Percentiles rank a stretch among this genome's conserved stretches.
Evolutionary conservation across 1,140 invertebrate genomes (phyloP).

Genomic region (Lordiphosa mommai): DNA sequence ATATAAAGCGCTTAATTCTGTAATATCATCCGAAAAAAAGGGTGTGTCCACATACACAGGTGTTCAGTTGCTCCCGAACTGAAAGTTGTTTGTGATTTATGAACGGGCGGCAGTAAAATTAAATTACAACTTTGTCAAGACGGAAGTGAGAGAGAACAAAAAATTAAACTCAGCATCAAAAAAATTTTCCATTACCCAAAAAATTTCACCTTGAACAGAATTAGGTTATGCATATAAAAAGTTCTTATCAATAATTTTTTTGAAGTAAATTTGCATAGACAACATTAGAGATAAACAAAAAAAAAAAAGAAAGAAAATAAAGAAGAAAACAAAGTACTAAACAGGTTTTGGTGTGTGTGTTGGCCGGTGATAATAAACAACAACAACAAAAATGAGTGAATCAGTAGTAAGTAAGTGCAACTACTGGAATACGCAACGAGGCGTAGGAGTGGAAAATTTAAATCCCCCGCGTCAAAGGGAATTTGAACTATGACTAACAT

Average conservation of each 20-base stretch:
- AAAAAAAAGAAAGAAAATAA: slow-evolving; percentile 10
- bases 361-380: background rate
- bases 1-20: background rate
- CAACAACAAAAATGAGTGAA: background rate
- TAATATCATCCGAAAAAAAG: background rate
- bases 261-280: background rate
- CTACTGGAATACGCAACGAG: too few species aligned
- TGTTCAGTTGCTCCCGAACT: slow-evolving; percentile 3
- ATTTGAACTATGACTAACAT: too few species aligned
- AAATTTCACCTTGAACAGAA: too few species aligned
- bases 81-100: slow-evolving; percentile 12
- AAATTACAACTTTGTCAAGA: slow-evolving; percentile 6
- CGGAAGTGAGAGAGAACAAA: slow-evolving; percentile 1
- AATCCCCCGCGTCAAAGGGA: too few species aligned
- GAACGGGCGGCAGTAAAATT: slow-evolving; percentile 2
- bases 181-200: background rate
- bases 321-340: slow-evolving; percentile 25
- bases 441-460: too few species aligned
- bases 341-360: too few species aligned
- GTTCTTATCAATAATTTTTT: too few species aligned
- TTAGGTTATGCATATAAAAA: too few species aligned
- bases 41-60: background rate
- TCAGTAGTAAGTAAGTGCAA: slow-evolving; percentile 1
- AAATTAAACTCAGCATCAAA: background rate
- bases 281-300: background rate